Percentiles rank a stretch among this genome's conserved stretches.
Evolutionary conservation across 2,797 vertebrate genomes (phyloP).

Genomic region (Columba guinea): DNA sequence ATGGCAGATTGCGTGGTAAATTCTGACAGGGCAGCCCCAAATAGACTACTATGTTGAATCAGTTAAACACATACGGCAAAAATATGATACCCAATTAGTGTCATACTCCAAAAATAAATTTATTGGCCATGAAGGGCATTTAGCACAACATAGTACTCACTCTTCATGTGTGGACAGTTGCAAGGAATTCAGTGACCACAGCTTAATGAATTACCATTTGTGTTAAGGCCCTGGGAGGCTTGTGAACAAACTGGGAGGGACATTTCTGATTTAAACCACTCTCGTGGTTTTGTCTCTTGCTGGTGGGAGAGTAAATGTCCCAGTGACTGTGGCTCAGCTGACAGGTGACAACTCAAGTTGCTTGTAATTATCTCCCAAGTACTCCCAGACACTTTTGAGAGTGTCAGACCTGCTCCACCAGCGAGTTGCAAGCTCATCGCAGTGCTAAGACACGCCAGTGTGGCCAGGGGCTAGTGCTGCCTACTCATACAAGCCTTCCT

Average conservation of each 20-base stretch:
- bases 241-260: neutral
- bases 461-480: neutral
- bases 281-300: neutral
- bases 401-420: neutral
- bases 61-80: neutral
- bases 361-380: neutral
- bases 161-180: neutral
- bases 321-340: neutral
- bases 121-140: neutral
- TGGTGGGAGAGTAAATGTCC: neutral
- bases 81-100: neutral
- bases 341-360: neutral
- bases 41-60: neutral
- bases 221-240: neutral
- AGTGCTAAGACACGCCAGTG: fast-evolving
- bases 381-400: neutral
- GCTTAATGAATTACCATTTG: neutral
- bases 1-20: neutral
- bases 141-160: neutral
- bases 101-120: neutral
- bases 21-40: neutral
- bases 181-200: neutral
- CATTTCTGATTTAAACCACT: neutral
- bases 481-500: neutral
- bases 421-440: fast-evolving